Evolutionary conservation across 1,140 invertebrate species (phyloP).

Genomic region (Pentalonia nigronervosa): DNA sequence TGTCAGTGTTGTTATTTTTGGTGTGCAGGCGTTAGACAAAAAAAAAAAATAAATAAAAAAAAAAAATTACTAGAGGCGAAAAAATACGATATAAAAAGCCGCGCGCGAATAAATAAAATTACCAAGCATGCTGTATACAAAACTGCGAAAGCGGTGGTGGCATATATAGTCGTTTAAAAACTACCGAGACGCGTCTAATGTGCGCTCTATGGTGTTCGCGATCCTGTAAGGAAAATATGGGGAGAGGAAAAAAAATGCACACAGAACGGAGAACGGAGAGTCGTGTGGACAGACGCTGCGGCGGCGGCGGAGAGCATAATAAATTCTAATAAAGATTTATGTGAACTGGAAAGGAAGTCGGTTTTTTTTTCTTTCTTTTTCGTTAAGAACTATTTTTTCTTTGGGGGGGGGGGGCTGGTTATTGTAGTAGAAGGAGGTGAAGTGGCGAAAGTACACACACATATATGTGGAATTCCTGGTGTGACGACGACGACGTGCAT

Average conservation of each 20-base stretch:
- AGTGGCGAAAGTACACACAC: neutral
- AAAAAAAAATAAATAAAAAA: neutral
- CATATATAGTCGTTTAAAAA: neutral
- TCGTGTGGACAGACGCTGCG: neutral
- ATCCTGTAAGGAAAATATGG: neutral
- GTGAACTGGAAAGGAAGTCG: neutral
- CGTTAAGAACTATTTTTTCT: neutral
- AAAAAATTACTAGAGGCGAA: conserved; percentile 14
- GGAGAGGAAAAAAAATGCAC: neutral
- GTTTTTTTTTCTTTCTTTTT: neutral
- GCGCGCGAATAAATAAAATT: conserved; percentile 29
- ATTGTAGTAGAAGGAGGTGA: too few relatives aligned
- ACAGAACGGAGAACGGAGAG: neutral
- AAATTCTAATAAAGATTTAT: conserved; percentile 35
- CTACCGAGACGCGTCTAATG: conserved; percentile 20
- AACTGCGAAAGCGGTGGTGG: neutral
- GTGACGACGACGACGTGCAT: neutral
- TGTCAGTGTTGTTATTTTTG: conserved; percentile 30
- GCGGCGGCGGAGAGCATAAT: neutral
- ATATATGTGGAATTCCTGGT: neutral
- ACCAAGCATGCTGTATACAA: neutral
- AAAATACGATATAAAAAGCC: conserved; percentile 25
- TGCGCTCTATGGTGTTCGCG: neutral
- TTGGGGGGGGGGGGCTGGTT: too few relatives aligned
- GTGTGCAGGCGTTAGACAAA: neutral